phyloP scores from a whole-genome alignment of 2,113 vertebrate species.

The Ginglymostoma cirratum region DNA sequence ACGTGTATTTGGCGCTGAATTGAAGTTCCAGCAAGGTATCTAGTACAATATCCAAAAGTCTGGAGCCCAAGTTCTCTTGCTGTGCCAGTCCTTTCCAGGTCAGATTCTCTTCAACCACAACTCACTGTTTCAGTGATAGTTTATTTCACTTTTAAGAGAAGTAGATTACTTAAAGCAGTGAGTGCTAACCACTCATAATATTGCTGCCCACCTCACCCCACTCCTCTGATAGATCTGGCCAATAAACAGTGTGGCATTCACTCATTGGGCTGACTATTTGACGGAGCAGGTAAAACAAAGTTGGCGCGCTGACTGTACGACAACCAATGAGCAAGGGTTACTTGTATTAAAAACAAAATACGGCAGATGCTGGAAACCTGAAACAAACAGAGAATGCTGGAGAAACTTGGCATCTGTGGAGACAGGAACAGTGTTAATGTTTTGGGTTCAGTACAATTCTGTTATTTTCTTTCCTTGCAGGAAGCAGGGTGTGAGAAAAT shows the following conservation, averaged over 20 bases:
- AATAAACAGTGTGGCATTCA: not conserved
- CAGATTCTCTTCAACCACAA: not conserved
- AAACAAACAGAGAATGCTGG: too few species aligned
- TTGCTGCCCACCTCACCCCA: too few species aligned
- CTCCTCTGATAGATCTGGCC: not conserved
- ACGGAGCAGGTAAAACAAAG: not conserved
- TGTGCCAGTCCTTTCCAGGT: not conserved
- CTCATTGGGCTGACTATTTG: not conserved
- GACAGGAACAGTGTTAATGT: too few species aligned
- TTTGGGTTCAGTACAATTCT: too few species aligned
- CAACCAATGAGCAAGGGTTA: not conserved
- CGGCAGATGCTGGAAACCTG: too few species aligned
- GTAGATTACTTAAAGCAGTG: not conserved
- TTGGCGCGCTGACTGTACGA: not conserved
- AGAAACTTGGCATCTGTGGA: too few species aligned
- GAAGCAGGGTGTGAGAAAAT: too few species aligned
- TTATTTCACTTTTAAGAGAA: not conserved
- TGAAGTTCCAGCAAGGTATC: not conserved
- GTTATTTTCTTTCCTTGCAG: too few species aligned
- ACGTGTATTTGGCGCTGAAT: not conserved
- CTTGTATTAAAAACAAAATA: not conserved
- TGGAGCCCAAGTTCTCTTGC: not conserved
- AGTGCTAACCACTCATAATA: not conserved
- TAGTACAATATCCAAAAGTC: not conserved
- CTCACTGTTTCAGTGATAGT: not conserved